Conservation (phyloP, 2,797 vertebrate species). For the Danio aesculapii region DNA sequence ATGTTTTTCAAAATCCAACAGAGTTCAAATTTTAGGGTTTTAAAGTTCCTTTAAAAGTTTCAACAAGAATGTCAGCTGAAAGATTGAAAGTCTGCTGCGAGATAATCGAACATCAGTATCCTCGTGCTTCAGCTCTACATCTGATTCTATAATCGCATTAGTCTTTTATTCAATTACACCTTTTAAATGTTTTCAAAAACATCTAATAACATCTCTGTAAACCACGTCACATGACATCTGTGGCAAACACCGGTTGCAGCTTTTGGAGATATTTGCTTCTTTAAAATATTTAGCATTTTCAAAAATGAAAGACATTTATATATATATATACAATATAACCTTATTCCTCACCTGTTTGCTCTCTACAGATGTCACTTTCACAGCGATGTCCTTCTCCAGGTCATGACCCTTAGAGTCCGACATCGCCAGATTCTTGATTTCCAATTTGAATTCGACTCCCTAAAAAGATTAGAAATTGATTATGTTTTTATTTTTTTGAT, state of each 20-base stretch:
- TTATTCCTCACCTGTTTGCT: slow-evolving; percentile 78
- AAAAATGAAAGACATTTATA: background rate
- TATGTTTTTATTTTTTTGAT: no score
- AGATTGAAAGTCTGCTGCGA: background rate
- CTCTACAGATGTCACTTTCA: slow-evolving; percentile 79
- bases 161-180: slow-evolving; percentile 19
- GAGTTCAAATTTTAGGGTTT: no score
- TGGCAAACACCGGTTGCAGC: background rate
- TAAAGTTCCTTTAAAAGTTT: no score
- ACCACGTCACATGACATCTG: slow-evolving; percentile 1
- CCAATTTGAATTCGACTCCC: slow-evolving; percentile 86
- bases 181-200: slow-evolving; percentile 12
- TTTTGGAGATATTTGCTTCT: background rate
- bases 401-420: slow-evolving; percentile 88
- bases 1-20: no score
- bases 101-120: background rate
- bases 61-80: background rate
- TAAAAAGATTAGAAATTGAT: slow-evolving; percentile 60
- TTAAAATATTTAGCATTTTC: background rate
- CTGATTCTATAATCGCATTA: slow-evolving; percentile 16
- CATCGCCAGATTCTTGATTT: slow-evolving; percentile 89
- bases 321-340: background rate
- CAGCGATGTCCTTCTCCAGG: slow-evolving; percentile 84
- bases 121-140: slow-evolving; percentile 10
- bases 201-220: slow-evolving; percentile 15